A percentile compares a stretch with the other conserved stretches of the same genome.
Evolutionary conservation across 2,797 vertebrate species (phyloP).

Genomic region (Oreonectes daqikongensis): DNA sequence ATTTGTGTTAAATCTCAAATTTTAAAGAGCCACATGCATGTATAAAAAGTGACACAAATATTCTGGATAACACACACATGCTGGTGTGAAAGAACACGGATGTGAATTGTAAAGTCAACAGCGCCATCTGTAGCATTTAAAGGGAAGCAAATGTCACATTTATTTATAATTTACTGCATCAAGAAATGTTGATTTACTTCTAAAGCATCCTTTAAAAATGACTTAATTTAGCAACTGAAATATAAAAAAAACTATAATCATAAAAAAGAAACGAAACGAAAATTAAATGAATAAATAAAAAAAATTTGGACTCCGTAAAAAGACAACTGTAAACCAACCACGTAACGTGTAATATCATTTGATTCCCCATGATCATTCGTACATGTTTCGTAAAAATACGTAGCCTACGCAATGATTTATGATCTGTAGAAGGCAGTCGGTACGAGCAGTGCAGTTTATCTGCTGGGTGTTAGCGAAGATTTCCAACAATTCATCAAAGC

Average conservation of each 20-base stretch:
- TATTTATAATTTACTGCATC: too few species aligned
- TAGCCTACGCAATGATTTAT: constrained; percentile 32
- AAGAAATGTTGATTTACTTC: neutral
- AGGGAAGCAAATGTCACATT: neutral
- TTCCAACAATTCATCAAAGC: constrained; percentile 45
- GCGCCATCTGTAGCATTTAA: constrained; percentile 22
- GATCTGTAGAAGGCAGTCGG: constrained; percentile 7
- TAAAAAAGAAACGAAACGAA: too few species aligned
- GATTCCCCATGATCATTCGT: neutral
- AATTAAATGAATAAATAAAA: neutral
- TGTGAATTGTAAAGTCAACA: neutral
- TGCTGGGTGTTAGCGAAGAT: constrained; percentile 32
- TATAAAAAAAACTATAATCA: neutral
- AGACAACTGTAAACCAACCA: neutral
- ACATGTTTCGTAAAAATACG: neutral
- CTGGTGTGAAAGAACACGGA: neutral
- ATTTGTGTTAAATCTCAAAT: neutral
- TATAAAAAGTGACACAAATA: neutral
- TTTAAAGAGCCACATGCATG: too few species aligned
- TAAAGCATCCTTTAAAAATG: neutral
- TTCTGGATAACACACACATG: neutral
- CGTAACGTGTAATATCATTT: neutral
- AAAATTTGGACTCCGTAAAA: neutral
- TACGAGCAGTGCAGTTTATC: constrained; percentile 18
- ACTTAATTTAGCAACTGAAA: neutral